Conservation (phyloP, 2,113 vertebrate genomes). For the Apeltes quadracus region DNA sequence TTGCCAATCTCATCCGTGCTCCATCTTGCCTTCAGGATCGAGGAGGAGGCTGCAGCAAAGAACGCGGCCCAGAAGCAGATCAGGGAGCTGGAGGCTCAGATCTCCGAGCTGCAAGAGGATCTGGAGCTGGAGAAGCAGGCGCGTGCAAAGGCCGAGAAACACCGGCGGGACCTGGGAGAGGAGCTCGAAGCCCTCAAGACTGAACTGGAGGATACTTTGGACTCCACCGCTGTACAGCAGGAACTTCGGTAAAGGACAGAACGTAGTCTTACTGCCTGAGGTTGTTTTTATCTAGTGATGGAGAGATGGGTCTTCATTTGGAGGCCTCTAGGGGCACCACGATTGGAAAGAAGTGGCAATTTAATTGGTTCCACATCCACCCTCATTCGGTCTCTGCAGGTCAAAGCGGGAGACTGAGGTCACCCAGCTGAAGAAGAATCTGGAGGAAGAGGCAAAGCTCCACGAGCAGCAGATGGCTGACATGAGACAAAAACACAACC, state of each 20-base stretch:
- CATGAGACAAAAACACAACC: conserved; percentile 93
- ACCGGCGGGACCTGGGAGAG: conserved; percentile 91
- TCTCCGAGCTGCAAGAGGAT: conserved; percentile 94
- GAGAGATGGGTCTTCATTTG: not conserved
- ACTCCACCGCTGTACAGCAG: conserved; percentile 94
- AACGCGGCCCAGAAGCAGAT: conserved; percentile 92
- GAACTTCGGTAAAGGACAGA: conserved; percentile 86
- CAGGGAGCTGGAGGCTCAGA: conserved; percentile 93
- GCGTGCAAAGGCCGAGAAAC: conserved; percentile 91
- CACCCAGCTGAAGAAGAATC: conserved; percentile 87
- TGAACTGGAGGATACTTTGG: conserved; percentile 93
- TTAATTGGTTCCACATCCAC: not conserved
- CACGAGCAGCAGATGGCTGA: conserved; percentile 93
- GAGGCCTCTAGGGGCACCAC: not conserved
- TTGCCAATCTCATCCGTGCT: not conserved
- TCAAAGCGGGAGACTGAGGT: conserved; percentile 95
- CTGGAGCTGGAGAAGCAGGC: conserved; percentile 89
- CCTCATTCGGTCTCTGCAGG: conserved; percentile 66
- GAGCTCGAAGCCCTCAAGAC: conserved; percentile 96
- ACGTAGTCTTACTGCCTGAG: not conserved
- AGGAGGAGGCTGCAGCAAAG: conserved; percentile 92
- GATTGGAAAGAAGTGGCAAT: not conserved
- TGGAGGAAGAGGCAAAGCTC: conserved; percentile 90
- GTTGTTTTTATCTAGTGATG: not conserved
- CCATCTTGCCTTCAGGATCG: conserved; percentile 81